Evolutionary conservation across 2,888 invertebrate species (phyloP).

Genomic region (Cantharis rufa): DNA sequence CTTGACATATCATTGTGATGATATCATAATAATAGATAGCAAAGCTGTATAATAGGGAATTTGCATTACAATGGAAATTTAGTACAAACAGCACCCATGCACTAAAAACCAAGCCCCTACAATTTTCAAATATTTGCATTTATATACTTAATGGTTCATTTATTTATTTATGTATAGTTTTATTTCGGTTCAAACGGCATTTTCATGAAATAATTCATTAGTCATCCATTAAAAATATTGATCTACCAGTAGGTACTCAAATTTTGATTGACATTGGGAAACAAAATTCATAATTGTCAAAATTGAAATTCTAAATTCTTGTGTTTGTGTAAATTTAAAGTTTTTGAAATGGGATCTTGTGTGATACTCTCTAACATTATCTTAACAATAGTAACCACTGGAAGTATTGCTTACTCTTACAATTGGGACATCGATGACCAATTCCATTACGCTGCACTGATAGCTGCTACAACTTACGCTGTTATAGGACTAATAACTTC

Average conservation of each 20-base stretch:
- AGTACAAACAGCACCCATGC: slow-evolving; percentile 4
- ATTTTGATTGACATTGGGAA: not conserved
- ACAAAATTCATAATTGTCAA: not conserved
- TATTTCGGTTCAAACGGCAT: not conserved
- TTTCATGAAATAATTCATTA: no score
- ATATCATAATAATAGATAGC: slow-evolving; percentile 32
- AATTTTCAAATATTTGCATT: slow-evolving; percentile 7
- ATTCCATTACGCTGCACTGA: not conserved
- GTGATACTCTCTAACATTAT: not conserved
- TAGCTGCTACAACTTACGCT: not conserved
- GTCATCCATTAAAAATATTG: no score
- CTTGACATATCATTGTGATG: slow-evolving; percentile 31
- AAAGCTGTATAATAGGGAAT: slow-evolving; percentile 17
- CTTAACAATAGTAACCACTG: not conserved
- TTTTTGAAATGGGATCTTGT: not conserved
- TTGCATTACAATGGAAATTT: slow-evolving; percentile 27
- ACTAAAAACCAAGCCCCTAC: slow-evolving; percentile 14
- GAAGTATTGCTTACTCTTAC: not conserved
- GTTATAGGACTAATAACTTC: not conserved
- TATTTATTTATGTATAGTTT: not conserved
- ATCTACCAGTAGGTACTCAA: not conserved
- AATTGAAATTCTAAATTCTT: not conserved
- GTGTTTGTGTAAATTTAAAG: not conserved
- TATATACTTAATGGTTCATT: not conserved
- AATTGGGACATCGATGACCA: not conserved